Percentiles rank a stretch among this genome's conserved stretches.
Conservation (phyloP, 1,140 invertebrate species). For the Neodiprion lecontei region DNA sequence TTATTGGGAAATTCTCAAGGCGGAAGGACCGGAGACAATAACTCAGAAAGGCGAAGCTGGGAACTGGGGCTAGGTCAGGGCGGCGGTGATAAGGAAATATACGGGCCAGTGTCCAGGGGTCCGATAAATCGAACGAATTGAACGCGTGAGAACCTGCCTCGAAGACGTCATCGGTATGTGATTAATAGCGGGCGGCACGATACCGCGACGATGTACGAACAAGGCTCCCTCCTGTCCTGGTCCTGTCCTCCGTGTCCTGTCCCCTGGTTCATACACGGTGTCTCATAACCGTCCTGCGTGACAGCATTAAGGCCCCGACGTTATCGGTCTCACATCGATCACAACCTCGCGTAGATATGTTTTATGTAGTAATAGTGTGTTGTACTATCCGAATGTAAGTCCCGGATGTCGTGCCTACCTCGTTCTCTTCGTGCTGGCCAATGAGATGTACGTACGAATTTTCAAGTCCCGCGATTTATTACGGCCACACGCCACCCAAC, state of each 20-base stretch:
- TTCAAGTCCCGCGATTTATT: no score
- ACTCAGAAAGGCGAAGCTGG: no score
- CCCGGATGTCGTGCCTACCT: no score
- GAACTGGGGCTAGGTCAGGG: no score
- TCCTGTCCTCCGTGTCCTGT: background rate
- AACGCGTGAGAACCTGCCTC: background rate
- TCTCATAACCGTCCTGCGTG: background rate
- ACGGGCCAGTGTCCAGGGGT: background rate
- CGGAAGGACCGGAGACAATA: no score
- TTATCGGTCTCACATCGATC: background rate
- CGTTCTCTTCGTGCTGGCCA: no score
- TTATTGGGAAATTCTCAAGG: no score
- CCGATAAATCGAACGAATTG: background rate
- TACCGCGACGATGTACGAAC: slow-evolving; percentile 1
- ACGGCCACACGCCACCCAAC: no score
- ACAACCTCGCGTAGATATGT: background rate
- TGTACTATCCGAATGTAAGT: no score
- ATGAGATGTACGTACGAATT: no score
- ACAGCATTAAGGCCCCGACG: background rate
- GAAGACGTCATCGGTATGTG: slow-evolving; percentile 5
- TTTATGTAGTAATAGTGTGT: no score
- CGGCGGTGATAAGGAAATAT: no score
- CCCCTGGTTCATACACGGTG: slow-evolving; percentile 1
- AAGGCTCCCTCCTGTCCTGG: slow-evolving; percentile 1
- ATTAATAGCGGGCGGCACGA: slow-evolving; percentile 6